phyloP scores from a whole-genome alignment of 2,888 invertebrate genomes.

The Zaprionus lineosus region DNA sequence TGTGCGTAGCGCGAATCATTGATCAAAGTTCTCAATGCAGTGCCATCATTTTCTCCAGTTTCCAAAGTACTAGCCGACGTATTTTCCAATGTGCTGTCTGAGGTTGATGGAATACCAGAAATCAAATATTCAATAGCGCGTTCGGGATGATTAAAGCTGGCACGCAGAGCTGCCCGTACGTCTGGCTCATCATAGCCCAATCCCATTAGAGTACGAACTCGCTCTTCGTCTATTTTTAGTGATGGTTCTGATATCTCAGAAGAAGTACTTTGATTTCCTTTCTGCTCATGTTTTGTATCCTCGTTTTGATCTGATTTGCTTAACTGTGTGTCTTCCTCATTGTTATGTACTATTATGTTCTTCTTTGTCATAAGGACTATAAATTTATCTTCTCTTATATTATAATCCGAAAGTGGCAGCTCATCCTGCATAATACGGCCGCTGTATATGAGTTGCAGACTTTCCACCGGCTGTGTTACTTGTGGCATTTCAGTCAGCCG shows the following conservation, averaged over 20 bases:
- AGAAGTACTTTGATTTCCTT: not conserved
- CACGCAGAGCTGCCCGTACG: conserved; percentile 94
- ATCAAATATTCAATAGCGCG: conserved; percentile 98
- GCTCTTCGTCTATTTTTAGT: conserved; percentile 49
- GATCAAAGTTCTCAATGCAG: no score
- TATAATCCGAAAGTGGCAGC: conserved; percentile 90
- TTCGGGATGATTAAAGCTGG: conserved; percentile 98
- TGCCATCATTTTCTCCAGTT: no score
- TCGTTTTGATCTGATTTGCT: no score
- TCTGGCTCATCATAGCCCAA: conserved; percentile 94
- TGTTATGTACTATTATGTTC: not conserved
- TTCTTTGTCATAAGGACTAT: conserved; percentile 94
- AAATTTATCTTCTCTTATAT: conserved; percentile 97
- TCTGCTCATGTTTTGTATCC: not conserved
- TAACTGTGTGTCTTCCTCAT: not conserved
- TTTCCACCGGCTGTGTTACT: conserved; percentile 87
- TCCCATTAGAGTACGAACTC: conserved; percentile 64
- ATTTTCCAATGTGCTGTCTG: not conserved
- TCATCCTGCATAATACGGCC: conserved; percentile 96
- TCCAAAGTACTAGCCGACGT: conserved; percentile 30
- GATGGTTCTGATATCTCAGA: conserved; percentile 30
- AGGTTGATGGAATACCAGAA: conserved; percentile 88
- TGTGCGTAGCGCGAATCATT: conserved; percentile 85
- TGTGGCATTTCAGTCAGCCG: conserved; percentile 56
- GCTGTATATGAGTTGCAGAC: conserved; percentile 95